These are phyloP conservation scores for Nesometra sesokonis DNA, from an alignment of 35 echinoderm and acorn worm species.

Conservation along the genomic window DNA sequence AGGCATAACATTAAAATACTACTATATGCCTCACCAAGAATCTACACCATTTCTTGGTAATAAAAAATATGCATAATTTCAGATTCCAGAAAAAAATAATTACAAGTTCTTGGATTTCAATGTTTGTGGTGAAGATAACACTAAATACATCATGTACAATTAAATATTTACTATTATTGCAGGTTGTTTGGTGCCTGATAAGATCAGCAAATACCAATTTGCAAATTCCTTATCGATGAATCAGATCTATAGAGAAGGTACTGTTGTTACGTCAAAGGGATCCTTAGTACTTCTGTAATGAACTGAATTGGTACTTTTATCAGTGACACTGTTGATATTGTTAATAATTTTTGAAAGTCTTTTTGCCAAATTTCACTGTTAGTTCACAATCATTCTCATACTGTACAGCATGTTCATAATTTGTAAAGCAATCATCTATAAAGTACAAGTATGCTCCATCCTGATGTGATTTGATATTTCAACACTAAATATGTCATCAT, in stretches of 20 bases:
- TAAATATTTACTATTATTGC: background rate
- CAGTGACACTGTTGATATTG: too few species aligned
- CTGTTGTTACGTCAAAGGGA: background rate
- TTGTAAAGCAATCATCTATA: too few species aligned
- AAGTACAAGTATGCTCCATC: too few species aligned
- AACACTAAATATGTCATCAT: too few species aligned
- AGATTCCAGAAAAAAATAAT: background rate
- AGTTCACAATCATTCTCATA: too few species aligned
- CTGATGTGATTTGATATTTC: too few species aligned
- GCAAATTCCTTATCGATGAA: background rate
- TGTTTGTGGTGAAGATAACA: background rate
- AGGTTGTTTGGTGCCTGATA: background rate
- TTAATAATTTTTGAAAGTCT: too few species aligned
- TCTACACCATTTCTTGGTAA: background rate
- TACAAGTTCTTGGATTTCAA: background rate
- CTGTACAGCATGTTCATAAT: too few species aligned
- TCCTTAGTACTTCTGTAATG: background rate
- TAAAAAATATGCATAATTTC: background rate
- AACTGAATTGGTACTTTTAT: background rate
- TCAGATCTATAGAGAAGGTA: background rate
- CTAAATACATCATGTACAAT: background rate
- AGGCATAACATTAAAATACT: too few species aligned
- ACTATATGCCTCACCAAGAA: too few species aligned
- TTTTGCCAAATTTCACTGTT: too few species aligned
- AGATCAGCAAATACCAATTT: background rate